These are phyloP conservation scores for Otus sunia DNA, from an alignment of 2,113 vertebrate species.

Conservation along the genomic window DNA sequence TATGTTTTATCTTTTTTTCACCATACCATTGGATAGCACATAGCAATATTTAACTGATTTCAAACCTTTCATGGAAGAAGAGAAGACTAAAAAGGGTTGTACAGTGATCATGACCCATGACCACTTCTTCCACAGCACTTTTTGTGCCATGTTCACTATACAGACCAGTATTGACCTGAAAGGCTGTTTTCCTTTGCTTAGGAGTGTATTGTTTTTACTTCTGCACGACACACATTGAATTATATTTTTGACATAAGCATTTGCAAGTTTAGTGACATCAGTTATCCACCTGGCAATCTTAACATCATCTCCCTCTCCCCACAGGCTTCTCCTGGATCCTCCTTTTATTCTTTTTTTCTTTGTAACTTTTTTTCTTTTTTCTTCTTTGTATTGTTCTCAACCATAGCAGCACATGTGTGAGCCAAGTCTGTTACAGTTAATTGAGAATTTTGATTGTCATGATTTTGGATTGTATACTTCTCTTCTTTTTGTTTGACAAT, in stretches of 20 bases:
- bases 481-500: not conserved
- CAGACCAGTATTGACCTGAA: not conserved
- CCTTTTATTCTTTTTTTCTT: not conserved
- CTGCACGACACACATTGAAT: not conserved
- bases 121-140: not conserved
- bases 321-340: not conserved
- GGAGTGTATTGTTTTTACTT: not conserved
- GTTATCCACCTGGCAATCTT: not conserved
- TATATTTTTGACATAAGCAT: not conserved
- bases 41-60: not conserved
- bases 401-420: rapidly evolving
- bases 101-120: not conserved
- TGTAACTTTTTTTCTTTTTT: not conserved
- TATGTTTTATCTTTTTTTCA: not conserved
- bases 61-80: not conserved
- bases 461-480: not conserved
- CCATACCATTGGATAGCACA: not conserved
- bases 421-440: not conserved
- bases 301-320: not conserved
- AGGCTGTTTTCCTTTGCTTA: not conserved
- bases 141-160: not conserved
- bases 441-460: not conserved
- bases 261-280: not conserved
- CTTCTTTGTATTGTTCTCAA: not conserved
- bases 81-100: not conserved